These are phyloP conservation scores for Monochamus saltuarius DNA, from an alignment of 1,140 invertebrate genomes.

Conservation along the genomic window DNA sequence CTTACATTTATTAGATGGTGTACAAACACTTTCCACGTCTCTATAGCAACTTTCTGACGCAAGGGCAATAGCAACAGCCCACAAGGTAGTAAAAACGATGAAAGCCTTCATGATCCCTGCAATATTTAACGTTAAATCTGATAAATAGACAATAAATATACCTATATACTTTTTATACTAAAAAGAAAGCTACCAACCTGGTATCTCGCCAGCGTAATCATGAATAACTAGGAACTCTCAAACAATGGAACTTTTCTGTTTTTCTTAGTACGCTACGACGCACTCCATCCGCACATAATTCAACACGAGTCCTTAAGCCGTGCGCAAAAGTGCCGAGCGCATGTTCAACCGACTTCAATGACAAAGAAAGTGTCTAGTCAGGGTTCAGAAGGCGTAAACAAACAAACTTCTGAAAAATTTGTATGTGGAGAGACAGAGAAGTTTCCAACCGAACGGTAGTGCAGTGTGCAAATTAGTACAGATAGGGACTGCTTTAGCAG, in stretches of 20 bases:
- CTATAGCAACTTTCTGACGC: conserved; percentile 64
- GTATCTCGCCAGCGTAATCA: conserved; percentile 54
- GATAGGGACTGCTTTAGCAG: background rate
- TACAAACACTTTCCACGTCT: conserved; percentile 61
- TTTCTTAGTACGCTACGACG: background rate
- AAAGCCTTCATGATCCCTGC: conserved; percentile 60
- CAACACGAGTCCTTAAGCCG: conserved; percentile 7
- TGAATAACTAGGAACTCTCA: conserved; percentile 30
- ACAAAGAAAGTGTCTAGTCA: conserved; percentile 31
- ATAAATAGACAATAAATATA: conserved; percentile 1
- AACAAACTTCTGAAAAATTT: background rate
- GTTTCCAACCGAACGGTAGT: conserved; percentile 15
- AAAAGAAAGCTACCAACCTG: conserved; percentile 40
- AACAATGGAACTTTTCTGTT: background rate
- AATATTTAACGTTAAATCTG: conserved; percentile 12
- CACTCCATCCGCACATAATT: background rate
- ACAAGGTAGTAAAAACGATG: conserved; percentile 55
- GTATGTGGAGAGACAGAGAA: background rate
- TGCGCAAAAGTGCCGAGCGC: conserved; percentile 19
- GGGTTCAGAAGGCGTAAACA: background rate
- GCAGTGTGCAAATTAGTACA: conserved; percentile 29
- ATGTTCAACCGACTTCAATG: conserved; percentile 16
- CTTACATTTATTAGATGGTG: conserved; percentile 48
- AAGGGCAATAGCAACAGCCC: conserved; percentile 55
- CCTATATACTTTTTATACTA: background rate